Base-by-base conservation (phyloP, 2,888 invertebrate genomes). In the Lycia hirtaria region DNA sequence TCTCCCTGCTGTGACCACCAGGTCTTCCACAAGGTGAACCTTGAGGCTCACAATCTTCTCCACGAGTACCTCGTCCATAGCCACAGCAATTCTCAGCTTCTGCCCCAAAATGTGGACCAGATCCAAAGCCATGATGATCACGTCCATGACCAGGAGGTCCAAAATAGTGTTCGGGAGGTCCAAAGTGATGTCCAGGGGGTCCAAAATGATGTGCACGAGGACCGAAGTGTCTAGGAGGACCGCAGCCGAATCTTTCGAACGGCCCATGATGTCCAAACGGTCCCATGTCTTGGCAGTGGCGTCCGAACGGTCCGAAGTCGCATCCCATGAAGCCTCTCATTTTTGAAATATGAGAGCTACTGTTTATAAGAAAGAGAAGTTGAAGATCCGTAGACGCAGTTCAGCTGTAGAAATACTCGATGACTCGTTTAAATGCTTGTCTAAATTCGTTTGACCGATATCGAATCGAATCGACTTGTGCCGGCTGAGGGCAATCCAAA, bases 321-420 rank as follows among this genome's bases (percentile, higher is more conserved):
- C 53, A 45, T 17, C 43, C 53, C 3, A 20, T 26, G 28, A 24
- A 35, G 6, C 41, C 54, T 30, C 54, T 57, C 60, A 60, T 57
- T 1, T 4, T 47, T 32, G 6, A 22, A 50, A 30, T 30, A 40
- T 35, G 14, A 7, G 15, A 17, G 20, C n/a, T 24, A 17, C 17
- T 4, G 45, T n/a, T 33, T 24, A 6, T 20, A 45, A 33, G 7
- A 32, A 7, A 14, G 26, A 26, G 24, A 19, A 22, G n/a, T 33
- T 33, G 22, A 22, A 4, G 32, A 4, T 15, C 9, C 20, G 44
- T 14, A 10, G 20, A 22, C 20, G 12, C 17, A 6, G 7, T 9
- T 53, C 32, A 17, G 24, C 12, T 20, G 17, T 4, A 5, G 24
- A 22, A 22, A 17, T 41, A 15, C 6, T 20, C 28, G 17, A 35